Conservation (phyloP, 2,797 vertebrate genomes). For the Clarias platycephalus region DNA sequence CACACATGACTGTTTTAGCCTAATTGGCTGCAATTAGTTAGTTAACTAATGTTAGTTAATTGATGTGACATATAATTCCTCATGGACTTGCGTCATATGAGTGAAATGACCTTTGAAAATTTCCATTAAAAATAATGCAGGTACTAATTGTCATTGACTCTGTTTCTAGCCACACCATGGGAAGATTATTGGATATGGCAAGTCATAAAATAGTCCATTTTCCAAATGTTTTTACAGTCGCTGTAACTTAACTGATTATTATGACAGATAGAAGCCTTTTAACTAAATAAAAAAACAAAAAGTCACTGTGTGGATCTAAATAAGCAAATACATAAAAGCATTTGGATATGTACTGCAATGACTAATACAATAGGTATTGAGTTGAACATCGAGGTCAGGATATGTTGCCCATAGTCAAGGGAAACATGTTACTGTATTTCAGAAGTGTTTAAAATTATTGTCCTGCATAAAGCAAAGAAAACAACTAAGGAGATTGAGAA, state of each 20-base stretch:
- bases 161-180: background rate
- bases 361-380: too few species aligned
- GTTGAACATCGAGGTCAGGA: too few species aligned
- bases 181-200: background rate
- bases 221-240: background rate
- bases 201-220: background rate
- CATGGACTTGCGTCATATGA: conserved; percentile 47
- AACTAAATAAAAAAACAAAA: background rate
- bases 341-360: too few species aligned
- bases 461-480: too few species aligned
- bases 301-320: too few species aligned
- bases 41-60: conserved; percentile 46
- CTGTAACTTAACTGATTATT: background rate
- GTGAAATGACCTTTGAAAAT: conserved; percentile 52
- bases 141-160: conserved; percentile 43
- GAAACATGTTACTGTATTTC: too few species aligned
- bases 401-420: too few species aligned
- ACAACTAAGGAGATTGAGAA: too few species aligned
- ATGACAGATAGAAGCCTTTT: background rate
- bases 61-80: conserved; percentile 50
- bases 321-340: too few species aligned
- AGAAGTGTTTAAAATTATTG: too few species aligned
- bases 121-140: conserved; percentile 35
- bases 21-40: conserved; percentile 37
- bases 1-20: conserved; percentile 15